These are phyloP conservation scores for Drosophila equinoxialis DNA, from an alignment of 1,140 invertebrate genomes.

Conservation along the genomic window DNA sequence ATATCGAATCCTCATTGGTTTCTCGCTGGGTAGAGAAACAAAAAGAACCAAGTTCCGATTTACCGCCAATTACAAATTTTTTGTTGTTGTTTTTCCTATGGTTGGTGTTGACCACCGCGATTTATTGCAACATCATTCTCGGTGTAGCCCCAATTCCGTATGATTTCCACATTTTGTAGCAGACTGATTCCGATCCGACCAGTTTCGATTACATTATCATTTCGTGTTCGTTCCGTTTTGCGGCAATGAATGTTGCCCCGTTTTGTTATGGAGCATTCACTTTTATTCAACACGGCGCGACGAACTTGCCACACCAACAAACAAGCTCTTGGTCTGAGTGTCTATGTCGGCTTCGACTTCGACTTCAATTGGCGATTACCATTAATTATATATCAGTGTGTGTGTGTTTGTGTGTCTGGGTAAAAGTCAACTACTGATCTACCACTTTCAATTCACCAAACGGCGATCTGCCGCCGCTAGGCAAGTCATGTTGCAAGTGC, in stretches of 20 bases:
- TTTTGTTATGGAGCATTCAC: slow-evolving; percentile 57
- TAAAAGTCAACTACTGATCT: slow-evolving; percentile 64
- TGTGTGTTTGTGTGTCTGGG: slow-evolving; percentile 31
- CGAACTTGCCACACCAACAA: slow-evolving; percentile 71
- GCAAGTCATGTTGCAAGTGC: slow-evolving; percentile 75
- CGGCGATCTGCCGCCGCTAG: not conserved
- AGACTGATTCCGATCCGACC: slow-evolving; percentile 58
- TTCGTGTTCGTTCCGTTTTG: slow-evolving; percentile 74
- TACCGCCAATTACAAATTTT: slow-evolving; percentile 21
- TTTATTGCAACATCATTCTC: slow-evolving; percentile 42
- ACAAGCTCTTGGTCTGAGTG: slow-evolving; percentile 42
- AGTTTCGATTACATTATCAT: slow-evolving; percentile 80
- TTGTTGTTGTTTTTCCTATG: not conserved
- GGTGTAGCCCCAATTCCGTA: slow-evolving; percentile 42
- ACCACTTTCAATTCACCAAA: slow-evolving; percentile 64
- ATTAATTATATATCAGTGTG: slow-evolving; percentile 27
- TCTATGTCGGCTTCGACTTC: slow-evolving; percentile 61
- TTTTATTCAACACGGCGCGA: slow-evolving; percentile 58
- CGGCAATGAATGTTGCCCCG: slow-evolving; percentile 68
- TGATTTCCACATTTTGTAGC: slow-evolving; percentile 65
- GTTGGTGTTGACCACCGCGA: slow-evolving; percentile 11
- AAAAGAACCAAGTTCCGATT: slow-evolving; percentile 71
- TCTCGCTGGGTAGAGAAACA: slow-evolving; percentile 39
- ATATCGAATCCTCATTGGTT: slow-evolving; percentile 29
- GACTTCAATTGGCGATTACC: slow-evolving; percentile 25